Percentiles rank a stretch among this genome's conserved stretches.
Conservation (phyloP, 2,113 vertebrate species). For the Bos indicus region DNA sequence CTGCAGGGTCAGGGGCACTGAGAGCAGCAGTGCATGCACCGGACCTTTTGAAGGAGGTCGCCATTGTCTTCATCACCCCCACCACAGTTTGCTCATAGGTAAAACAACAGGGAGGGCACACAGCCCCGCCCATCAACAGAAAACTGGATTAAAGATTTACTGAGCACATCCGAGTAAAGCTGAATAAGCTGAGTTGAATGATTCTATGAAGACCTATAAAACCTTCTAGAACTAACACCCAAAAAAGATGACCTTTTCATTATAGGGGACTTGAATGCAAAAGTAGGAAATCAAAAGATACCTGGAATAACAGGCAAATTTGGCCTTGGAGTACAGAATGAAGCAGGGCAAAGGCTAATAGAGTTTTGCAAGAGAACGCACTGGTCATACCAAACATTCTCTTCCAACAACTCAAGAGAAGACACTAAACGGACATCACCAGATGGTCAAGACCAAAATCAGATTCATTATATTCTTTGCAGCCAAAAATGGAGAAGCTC, state of each 20-base stretch:
- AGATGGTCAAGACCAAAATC: not conserved
- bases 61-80: not conserved
- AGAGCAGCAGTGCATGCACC: accelerated
- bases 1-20: not conserved
- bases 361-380: not conserved
- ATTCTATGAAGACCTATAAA: not conserved
- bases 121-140: not conserved
- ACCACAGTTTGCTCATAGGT: not conserved
- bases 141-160: not conserved
- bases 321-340: not conserved
- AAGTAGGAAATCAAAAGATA: not conserved
- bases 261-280: not conserved
- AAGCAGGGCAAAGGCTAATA: not conserved
- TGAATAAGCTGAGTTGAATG: not conserved
- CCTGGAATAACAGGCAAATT: not conserved
- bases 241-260: not conserved
- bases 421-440: not conserved
- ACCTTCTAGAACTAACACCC: not conserved
- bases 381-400: not conserved
- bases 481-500: not conserved
- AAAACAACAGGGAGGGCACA: not conserved
- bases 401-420: not conserved
- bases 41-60: not conserved
- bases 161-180: not conserved
- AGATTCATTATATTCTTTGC: not conserved